Base-by-base conservation (phyloP, 2,888 invertebrate species). In the Agapetus fuscipes region DNA sequence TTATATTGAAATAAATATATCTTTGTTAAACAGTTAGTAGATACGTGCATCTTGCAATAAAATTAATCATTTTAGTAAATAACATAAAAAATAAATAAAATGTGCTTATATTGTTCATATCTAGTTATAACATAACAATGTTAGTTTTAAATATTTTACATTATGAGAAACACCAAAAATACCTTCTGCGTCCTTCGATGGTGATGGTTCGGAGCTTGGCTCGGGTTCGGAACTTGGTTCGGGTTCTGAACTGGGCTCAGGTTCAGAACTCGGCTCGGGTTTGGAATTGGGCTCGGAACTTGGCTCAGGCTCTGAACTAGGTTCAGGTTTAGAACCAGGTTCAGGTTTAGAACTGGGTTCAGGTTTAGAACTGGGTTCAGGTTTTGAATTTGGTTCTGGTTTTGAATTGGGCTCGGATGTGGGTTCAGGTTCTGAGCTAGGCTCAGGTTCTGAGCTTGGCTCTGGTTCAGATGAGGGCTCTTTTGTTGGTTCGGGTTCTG, bases 271-370 rank as follows among this genome's bases (percentile, higher is more conserved):
- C 0, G 60, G 56, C 42, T 60, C 53, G 1, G 58, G 51, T 38
- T 57, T 55, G 1, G 62, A 52, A 41, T 58, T 53, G 0, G 64
- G 57, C 45, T 61, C 56, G 1, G 63, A 51, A 45, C 56, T 54
- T 1, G 65, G 58, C 47, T 60, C 55, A 0, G 65, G 58, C 50
- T 65, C 58, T 1, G 66, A 58, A 46, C 64, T 60, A 0, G 64
- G 54, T 28, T 62, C 56, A 0, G 60, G 53, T 36, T 61, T 57
- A 0, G 59, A n/a, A n/a, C n/a, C n/a, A n/a, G n/a, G n/a, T n/a
- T n/a, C n/a, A n/a, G n/a, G n/a, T n/a, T n/a, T n/a, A n/a, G n/a
- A n/a, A n/a, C n/a, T n/a, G n/a, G n/a, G n/a, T n/a, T n/a, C n/a
- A n/a, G n/a, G n/a, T n/a, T n/a, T n/a, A n/a, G n/a, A n/a, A n/a